Conservation (phyloP, 2,113 vertebrate genomes). For the Sapajus apella region DNA sequence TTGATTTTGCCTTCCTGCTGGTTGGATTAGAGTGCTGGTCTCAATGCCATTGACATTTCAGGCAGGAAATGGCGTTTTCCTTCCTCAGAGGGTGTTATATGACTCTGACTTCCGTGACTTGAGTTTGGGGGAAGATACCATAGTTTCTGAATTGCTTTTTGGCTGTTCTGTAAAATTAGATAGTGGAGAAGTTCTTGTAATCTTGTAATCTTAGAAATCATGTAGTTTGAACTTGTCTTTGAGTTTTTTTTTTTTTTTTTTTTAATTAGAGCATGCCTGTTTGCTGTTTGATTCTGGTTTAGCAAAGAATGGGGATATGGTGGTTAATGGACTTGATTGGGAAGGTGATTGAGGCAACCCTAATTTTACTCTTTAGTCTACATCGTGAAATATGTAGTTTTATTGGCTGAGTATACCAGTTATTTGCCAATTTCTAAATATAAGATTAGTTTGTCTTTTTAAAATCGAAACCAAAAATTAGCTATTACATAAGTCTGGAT, state of each 20-base stretch:
- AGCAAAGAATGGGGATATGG: background rate
- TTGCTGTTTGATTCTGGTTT: conserved; percentile 37
- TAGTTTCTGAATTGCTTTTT: conserved; percentile 52
- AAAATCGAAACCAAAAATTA: background rate
- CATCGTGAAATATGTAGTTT: background rate
- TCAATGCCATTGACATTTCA: conserved; percentile 71
- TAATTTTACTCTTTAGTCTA: background rate
- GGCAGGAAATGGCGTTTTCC: conserved; percentile 77
- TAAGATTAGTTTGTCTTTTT: background rate
- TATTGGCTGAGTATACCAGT: background rate
- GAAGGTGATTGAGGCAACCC: background rate
- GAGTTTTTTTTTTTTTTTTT: background rate
- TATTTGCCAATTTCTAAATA: conserved; percentile 27
- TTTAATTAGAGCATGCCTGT: background rate
- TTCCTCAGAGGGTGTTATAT: conserved; percentile 72
- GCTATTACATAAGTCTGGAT: conserved; percentile 11
- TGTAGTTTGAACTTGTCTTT: background rate
- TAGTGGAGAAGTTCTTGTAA: background rate
- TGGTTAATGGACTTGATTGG: background rate
- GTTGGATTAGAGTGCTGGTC: conserved; percentile 59
- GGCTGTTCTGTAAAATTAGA: background rate
- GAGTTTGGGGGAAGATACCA: background rate
- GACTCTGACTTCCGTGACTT: conserved; percentile 54
- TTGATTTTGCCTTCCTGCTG: conserved; percentile 79
- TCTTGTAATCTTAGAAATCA: conserved; percentile 29